Evolutionary conservation across 2,888 invertebrate species (phyloP).

Genomic region (Pteria penguin): DNA sequence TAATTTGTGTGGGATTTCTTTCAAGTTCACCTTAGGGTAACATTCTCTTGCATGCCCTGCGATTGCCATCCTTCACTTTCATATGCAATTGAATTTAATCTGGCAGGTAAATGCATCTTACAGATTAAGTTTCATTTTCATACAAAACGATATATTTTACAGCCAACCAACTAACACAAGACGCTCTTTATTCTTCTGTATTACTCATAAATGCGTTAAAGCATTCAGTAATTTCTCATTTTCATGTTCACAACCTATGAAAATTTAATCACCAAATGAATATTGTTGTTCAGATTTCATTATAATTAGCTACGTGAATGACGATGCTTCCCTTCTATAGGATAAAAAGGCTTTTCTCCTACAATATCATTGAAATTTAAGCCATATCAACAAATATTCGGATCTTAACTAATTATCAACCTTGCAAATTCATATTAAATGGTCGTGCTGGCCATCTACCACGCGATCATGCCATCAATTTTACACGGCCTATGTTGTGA

Average conservation of each 20-base stretch:
- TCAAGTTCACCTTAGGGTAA: too few species aligned
- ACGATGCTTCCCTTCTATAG: not conserved
- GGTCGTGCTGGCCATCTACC: not conserved
- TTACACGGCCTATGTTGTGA: too few species aligned
- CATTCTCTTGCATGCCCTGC: too few species aligned
- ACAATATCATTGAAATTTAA: not conserved
- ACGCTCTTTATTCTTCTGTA: too few species aligned
- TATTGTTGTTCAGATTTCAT: not conserved
- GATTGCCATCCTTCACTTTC: too few species aligned
- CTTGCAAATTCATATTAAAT: not conserved
- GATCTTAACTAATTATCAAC: not conserved
- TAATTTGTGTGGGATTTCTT: too few species aligned
- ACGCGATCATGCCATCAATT: not conserved
- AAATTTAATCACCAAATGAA: not conserved
- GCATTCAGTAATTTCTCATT: not conserved
- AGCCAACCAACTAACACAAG: too few species aligned
- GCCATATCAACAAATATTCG: not conserved
- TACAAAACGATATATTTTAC: too few species aligned
- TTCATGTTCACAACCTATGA: not conserved
- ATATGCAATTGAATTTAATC: too few species aligned
- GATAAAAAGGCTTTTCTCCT: not conserved
- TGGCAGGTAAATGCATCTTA: too few species aligned
- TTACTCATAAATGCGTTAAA: too few species aligned
- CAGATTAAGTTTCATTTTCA: too few species aligned
- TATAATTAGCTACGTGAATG: not conserved